phyloP scores from a whole-genome alignment of 2,888 invertebrate species.

The Punctoribates punctum region DNA sequence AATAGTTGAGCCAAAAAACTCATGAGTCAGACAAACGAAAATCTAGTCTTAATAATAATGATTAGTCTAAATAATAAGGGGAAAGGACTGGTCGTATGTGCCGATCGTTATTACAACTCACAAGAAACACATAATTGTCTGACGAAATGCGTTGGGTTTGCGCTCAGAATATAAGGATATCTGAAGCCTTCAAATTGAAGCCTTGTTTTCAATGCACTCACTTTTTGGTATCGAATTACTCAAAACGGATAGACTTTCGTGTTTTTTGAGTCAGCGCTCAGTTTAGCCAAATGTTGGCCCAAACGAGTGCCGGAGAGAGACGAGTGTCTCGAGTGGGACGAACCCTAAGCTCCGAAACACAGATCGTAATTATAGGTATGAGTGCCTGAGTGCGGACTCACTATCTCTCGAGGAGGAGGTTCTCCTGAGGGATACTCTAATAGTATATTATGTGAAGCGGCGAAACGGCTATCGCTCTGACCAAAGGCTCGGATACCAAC shows the following conservation, averaged over 20 bases:
- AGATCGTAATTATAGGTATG: slow-evolving; percentile 36
- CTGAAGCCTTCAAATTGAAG: not conserved
- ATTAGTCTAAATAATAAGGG: not conserved
- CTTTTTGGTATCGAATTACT: slow-evolving; percentile 15
- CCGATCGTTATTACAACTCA: slow-evolving; percentile 12
- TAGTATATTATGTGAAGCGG: not conserved
- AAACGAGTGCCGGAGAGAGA: not conserved
- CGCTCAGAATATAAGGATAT: not conserved
- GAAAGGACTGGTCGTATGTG: not conserved
- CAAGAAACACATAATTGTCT: not conserved
- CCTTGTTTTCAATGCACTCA: not conserved
- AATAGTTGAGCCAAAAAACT: not conserved
- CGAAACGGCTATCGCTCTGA: not conserved
- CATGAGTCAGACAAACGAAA: not conserved
- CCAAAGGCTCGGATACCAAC: not conserved
- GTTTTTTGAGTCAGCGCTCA: not conserved
- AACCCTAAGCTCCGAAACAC: not conserved
- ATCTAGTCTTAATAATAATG: not conserved
- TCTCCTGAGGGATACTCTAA: not conserved
- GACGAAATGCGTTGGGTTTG: slow-evolving; percentile 22
- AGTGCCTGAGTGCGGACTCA: not conserved
- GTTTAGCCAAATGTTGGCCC: not conserved
- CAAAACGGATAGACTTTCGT: slow-evolving; percentile 2
- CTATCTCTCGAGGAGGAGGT: slow-evolving; percentile 13
- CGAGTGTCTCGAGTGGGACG: slow-evolving; percentile 10